phyloP scores from a whole-genome alignment of 2,113 vertebrate genomes.

The Trogon melanurus region DNA sequence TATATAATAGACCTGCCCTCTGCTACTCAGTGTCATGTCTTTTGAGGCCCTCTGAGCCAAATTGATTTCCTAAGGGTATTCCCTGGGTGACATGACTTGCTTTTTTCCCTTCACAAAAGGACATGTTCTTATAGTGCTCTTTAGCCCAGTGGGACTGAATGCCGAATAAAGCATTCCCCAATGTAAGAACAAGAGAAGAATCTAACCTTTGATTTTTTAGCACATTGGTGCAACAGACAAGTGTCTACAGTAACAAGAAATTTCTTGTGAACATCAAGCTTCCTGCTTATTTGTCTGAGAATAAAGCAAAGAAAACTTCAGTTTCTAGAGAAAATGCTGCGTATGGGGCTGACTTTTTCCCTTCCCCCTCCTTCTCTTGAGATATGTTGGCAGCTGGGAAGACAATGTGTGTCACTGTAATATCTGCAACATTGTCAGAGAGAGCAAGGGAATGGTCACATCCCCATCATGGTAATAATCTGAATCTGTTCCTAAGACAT shows the following conservation, averaged over 20 bases:
- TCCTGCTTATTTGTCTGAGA: not conserved
- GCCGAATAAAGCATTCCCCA: not conserved
- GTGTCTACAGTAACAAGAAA: not conserved
- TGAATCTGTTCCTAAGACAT: conserved; percentile 36
- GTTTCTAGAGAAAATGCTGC: not conserved
- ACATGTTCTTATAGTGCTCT: not conserved
- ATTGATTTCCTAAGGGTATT: conserved; percentile 11
- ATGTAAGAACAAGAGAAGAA: not conserved
- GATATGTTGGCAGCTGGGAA: conserved; percentile 22
- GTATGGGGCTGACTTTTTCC: not conserved
- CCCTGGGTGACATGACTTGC: not conserved
- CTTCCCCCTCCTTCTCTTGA: not conserved
- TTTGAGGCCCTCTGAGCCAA: not conserved
- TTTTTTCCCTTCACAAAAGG: not conserved
- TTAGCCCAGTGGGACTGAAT: not conserved
- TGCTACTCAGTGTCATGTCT: not conserved
- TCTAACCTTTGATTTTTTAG: not conserved
- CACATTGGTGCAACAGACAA: not conserved
- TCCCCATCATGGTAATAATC: conserved; percentile 37
- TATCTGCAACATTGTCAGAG: conserved; percentile 37
- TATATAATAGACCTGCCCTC: not conserved
- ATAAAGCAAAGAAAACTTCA: not conserved
- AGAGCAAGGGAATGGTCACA: conserved; percentile 7
- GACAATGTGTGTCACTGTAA: conserved; percentile 36
- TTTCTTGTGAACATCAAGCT: not conserved